Conservation (phyloP, 2,113 vertebrate species). For the Odontophorus gujanensis region DNA sequence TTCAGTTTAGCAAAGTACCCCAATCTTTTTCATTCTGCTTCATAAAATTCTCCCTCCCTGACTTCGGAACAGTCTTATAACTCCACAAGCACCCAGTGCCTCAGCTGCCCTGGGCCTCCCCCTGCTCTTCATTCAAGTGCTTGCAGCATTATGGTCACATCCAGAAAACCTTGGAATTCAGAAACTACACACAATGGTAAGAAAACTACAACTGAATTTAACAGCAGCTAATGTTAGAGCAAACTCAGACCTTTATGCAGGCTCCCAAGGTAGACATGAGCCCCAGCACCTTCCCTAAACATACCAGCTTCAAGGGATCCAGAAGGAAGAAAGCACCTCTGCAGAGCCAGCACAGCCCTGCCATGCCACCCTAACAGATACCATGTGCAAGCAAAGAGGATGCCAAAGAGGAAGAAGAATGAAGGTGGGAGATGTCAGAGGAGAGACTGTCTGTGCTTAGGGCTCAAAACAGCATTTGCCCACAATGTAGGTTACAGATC, state of each 20-base stretch:
- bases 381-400: background rate
- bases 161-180: background rate
- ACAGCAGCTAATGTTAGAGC: background rate
- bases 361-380: accelerated
- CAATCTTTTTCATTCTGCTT: background rate
- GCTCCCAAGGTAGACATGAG: background rate
- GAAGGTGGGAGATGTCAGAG: background rate
- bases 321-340: background rate
- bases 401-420: background rate
- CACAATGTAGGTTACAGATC: background rate
- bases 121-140: background rate
- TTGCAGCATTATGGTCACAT: accelerated
- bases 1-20: background rate
- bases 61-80: background rate
- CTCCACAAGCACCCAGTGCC: background rate
- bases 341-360: background rate
- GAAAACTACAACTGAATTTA: background rate
- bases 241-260: background rate
- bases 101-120: background rate
- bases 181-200: background rate
- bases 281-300: background rate
- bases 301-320: background rate
- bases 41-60: background rate
- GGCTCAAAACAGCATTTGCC: background rate
- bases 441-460: background rate